phyloP scores from a whole-genome alignment of 2,888 invertebrate species.

The Lepetodrilus schrolli region DNA sequence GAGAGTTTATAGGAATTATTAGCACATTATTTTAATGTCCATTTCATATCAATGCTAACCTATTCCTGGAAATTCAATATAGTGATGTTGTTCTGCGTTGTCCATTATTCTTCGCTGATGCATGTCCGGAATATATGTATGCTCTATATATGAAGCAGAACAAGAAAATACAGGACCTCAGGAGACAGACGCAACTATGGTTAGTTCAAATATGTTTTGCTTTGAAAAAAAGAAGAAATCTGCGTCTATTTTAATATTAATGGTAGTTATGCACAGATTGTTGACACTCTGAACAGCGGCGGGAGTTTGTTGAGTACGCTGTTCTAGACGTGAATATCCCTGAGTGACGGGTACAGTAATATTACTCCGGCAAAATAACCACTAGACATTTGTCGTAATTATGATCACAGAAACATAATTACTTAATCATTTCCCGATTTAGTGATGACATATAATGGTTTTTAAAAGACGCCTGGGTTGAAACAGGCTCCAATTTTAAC shows the following conservation, averaged over 20 bases:
- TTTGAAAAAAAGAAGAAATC: no score
- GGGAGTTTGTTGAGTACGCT: no score
- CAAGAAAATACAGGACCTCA: no score
- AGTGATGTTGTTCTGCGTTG: neutral
- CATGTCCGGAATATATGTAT: neutral
- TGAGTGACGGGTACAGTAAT: neutral
- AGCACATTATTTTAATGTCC: neutral
- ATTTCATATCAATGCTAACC: neutral
- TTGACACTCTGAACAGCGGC: no score
- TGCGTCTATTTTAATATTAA: no score
- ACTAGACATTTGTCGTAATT: neutral
- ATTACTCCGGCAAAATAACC: neutral
- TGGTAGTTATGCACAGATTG: no score
- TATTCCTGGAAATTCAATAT: neutral
- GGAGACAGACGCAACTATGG: no score
- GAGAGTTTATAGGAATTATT: no score
- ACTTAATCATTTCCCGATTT: conserved; percentile 26
- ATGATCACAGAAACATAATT: conserved; percentile 18
- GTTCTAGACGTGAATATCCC: no score
- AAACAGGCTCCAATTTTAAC: neutral
- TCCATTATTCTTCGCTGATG: neutral
- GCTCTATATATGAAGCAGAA: neutral
- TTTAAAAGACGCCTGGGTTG: neutral
- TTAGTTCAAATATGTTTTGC: no score
- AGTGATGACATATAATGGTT: conserved; percentile 20